Base-by-base conservation (phyloP, 1,140 invertebrate genomes). In the Ceratina calcarata region DNA sequence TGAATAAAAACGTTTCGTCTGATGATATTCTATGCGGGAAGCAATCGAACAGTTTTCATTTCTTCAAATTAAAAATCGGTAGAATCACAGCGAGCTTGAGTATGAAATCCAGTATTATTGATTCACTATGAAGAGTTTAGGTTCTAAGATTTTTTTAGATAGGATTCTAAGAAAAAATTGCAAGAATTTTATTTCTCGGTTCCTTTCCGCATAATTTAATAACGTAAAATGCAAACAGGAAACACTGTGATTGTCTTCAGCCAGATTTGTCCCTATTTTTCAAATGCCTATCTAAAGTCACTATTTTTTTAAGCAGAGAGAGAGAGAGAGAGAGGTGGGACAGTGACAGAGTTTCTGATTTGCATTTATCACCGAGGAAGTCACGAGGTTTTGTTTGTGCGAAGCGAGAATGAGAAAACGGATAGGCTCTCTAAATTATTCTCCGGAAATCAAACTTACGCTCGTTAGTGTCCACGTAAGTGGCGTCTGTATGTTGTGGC, bases 361-460 rank as follows among this genome's bases (percentile, higher is more conserved):
- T 64, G 13, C 22, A 51, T 68, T 69, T 8, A 53, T 4, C 2
- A 20, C 16, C 3, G 22, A n/a, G 51, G 10, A n/a, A n/a, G n/a
- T n/a, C n/a, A n/a, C n/a, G n/a, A n/a, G 27, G 27, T 32, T 18
- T 4, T 6, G 18, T 57, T 45, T 10, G 37, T 45, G 37, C 37
- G 10, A 45, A 45, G 55, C n/a, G 3, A 3, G 15, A 57, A 57
- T 57, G 55, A 57, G n/a, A 57, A n/a, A 57, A 57, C n/a, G 37
- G 8, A 15, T 51, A 45, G 32, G n/a, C 69, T 72, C 60, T 72
- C 51, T 72, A 78, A 72, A 71, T 78, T 62, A 67, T 71, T 78
- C 24, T 15, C 20, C 20, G 32, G 20, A 55, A 64, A n/a, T 45
- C n/a, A 45, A 60, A 15, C 12, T 18, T 4, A 55, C 16, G 55